These are phyloP conservation scores for Siderastrea radians DNA, from an alignment of 92 coral and sea anemone species.

Conservation along the genomic window DNA sequence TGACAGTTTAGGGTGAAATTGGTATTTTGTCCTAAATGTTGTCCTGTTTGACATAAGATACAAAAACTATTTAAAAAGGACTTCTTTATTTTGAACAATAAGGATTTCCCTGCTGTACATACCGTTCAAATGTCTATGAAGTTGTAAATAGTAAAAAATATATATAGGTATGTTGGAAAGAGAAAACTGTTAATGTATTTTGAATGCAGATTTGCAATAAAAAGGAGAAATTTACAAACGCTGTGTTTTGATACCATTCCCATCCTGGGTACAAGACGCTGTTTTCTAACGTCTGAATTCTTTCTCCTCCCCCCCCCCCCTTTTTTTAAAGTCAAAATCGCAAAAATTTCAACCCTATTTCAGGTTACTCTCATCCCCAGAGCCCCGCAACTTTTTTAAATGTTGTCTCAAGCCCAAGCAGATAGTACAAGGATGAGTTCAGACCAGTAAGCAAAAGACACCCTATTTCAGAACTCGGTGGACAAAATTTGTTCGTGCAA, in stretches of 20 bases:
- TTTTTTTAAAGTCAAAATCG: background rate
- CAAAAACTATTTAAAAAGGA: constrained; percentile 29
- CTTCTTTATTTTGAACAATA: constrained; percentile 26
- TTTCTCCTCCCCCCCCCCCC: constrained; percentile 6
- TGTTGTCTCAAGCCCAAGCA: too few species aligned
- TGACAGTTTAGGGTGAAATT: background rate
- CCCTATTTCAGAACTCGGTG: too few species aligned
- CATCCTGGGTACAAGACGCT: background rate
- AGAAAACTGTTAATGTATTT: constrained; percentile 51
- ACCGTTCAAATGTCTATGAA: constrained; percentile 31
- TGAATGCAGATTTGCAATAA: constrained; percentile 59
- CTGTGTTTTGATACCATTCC: background rate
- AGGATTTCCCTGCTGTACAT: constrained; percentile 27
- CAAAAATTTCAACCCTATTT: too few species aligned
- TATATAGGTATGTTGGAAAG: constrained; percentile 41
- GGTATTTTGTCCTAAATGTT: background rate
- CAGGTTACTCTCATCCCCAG: too few species aligned
- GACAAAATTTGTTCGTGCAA: too few species aligned
- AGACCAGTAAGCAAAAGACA: too few species aligned
- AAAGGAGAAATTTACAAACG: constrained; percentile 3
- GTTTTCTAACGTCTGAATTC: background rate
- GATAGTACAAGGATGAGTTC: too few species aligned
- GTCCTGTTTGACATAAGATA: constrained; percentile 13
- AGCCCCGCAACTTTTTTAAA: too few species aligned
- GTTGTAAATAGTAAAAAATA: constrained; percentile 38